phyloP scores from a whole-genome alignment of 37 sponge, comb jelly and placozoan genomes.

The Spongilla lacustris region DNA sequence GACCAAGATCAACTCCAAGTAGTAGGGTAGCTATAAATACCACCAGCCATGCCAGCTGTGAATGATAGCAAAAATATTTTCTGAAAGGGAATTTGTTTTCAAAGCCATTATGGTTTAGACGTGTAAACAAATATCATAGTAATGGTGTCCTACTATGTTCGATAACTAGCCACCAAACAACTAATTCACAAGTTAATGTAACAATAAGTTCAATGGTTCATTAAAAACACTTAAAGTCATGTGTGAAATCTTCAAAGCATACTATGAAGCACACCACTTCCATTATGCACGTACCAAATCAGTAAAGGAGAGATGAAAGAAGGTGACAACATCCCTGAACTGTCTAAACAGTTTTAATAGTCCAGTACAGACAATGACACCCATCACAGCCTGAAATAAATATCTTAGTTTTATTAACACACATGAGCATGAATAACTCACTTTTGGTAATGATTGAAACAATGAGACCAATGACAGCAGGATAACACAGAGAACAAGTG shows the following conservation, averaged over 20 bases:
- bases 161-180: no score
- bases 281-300: conserved; percentile 49
- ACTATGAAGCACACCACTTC: no score
- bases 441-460: conserved; percentile 77
- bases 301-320: conserved; percentile 55
- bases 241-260: no score
- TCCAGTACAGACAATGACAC: conserved; percentile 77
- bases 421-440: no score
- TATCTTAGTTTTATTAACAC: no score
- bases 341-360: conserved; percentile 87
- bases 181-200: no score
- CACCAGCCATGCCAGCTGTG: conserved; percentile 77
- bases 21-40: conserved; percentile 72
- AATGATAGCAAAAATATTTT: background rate
- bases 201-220: no score
- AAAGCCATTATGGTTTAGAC: background rate
- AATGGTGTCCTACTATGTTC: no score
- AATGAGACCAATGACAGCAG: conserved; percentile 61
- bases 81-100: background rate
- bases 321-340: conserved; percentile 51
- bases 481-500: conserved; percentile 58
- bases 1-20: conserved; percentile 80
- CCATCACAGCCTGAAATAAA: conserved; percentile 66
- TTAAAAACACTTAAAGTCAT: no score
- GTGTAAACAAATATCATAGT: background rate